Evolutionary conservation across 2,888 invertebrate species (phyloP), one percentile per base, ranked within the genome.

Genomic region (Graphium colonna): DNA sequence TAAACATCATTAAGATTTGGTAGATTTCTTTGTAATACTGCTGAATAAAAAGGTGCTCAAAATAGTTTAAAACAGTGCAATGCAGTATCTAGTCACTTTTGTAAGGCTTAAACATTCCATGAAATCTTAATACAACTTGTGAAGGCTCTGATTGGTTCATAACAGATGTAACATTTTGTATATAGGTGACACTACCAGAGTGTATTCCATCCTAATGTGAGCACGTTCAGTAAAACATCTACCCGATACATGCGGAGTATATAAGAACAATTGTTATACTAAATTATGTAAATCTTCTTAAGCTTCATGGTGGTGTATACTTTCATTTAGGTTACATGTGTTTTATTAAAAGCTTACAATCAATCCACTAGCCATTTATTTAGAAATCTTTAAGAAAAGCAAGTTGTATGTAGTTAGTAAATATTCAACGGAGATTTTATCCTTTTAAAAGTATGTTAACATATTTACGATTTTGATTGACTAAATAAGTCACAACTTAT

Each of bases 81-180:
- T 76, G 68, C 62, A 71, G 72, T 80, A 75, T 78, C 75, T 78
- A 79, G 79, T 79, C 78, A 75, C 71, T 72, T 72, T 65, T 69
- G 67, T 69, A 79, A 79, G 79, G 84, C 84, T 85, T 81, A 79
- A 85, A 88, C 87, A 88, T 88, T 88, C 87, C 87, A 88, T 80
- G 75, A 82, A 77, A 79, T 79, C 75, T 74, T 68, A 68, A 74
- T 74, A 77, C 77, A 79, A 77, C 73, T 77, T 75, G 69, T 79
- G 66, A 78, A 80, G 76, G 75, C 72, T 76, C 74, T 71, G 71
- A 81, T 83, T 79, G 78, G 77, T 82, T 63, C 62, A 62, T 67
- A 66, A 57, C 67, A 70, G 70, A 72, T 71, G 63, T 69, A 73
- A 71, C 72, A 71, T 66, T 60, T 67, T 63, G 59, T 62, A 61